Percentiles rank a stretch among this genome's conserved stretches.
phyloP scores from a whole-genome alignment of 2,888 invertebrate genomes.

The Fragum sueziense region DNA sequence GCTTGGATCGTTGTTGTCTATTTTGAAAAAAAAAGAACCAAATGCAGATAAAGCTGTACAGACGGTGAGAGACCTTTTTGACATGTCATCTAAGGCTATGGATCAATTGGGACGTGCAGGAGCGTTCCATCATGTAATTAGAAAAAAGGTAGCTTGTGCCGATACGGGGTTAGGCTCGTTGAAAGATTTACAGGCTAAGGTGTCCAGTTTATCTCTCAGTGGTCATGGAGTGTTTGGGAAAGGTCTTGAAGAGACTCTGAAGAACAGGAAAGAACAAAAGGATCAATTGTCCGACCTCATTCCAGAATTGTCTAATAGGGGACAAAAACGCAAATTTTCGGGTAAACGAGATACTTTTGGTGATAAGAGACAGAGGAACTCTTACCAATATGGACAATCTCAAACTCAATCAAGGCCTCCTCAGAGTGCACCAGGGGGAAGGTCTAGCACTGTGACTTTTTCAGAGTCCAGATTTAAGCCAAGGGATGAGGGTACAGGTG shows the following conservation, averaged over 20 bases:
- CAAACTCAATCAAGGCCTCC: background rate
- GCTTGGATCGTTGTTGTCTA: constrained; percentile 31
- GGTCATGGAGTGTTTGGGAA: constrained; percentile 47
- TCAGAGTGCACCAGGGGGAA: background rate
- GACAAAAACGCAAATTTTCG: background rate
- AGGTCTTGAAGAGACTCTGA: constrained; percentile 35
- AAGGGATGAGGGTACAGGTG: background rate
- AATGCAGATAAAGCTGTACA: constrained; percentile 33
- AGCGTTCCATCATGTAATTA: constrained; percentile 47
- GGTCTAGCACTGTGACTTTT: background rate
- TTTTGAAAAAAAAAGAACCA: constrained; percentile 21
- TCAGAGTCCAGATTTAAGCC: background rate
- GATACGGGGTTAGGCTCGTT: constrained; percentile 37
- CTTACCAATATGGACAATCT: background rate
- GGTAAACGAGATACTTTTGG: background rate
- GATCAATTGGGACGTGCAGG: constrained; percentile 48
- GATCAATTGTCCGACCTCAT: constrained; percentile 20
- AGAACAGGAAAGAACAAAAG: constrained; percentile 53
- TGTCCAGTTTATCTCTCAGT: constrained; percentile 32
- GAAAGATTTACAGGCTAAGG: constrained; percentile 34
- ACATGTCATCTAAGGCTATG: constrained; percentile 44
- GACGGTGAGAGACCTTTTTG: constrained; percentile 40
- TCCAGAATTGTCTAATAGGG: background rate
- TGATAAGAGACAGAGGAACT: background rate
- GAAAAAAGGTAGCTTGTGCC: constrained; percentile 41